Evolutionary conservation across 2,113 vertebrate species (phyloP).

Genomic region (Orientallactaga bullata): DNA sequence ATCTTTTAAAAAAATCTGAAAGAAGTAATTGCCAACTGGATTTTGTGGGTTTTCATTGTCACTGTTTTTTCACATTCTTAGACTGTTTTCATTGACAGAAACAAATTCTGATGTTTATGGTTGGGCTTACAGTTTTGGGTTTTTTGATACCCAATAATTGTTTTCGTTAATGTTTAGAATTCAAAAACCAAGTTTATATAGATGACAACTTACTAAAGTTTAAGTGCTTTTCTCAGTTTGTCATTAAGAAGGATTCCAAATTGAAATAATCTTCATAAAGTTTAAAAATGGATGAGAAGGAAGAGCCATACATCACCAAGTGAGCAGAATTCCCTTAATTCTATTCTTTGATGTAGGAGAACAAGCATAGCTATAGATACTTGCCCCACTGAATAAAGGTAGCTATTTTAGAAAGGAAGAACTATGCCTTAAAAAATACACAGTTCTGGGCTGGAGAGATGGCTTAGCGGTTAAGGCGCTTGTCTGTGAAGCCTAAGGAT

Average conservation of each 20-base stretch:
- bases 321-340: not conserved
- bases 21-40: constrained; percentile 62
- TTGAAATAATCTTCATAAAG: not conserved
- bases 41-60: constrained; percentile 49
- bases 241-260: constrained; percentile 41
- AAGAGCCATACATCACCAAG: not conserved
- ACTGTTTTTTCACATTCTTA: constrained; percentile 64
- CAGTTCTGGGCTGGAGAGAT: too few relatives aligned
- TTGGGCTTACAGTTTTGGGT: constrained; percentile 71
- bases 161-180: constrained; percentile 68
- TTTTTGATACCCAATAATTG: constrained; percentile 64
- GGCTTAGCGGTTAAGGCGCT: too few relatives aligned
- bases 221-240: constrained; percentile 39
- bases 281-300: not conserved
- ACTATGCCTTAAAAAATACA: not conserved
- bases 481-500: too few relatives aligned
- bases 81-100: constrained; percentile 57
- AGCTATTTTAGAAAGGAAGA: not conserved
- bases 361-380: not conserved
- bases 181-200: constrained; percentile 40
- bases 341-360: not conserved
- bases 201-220: constrained; percentile 44
- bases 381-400: not conserved
- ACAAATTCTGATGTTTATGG: constrained; percentile 54
- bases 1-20: constrained; percentile 45